phyloP scores from a whole-genome alignment of 2,113 vertebrate genomes.

The Stercorarius parasiticus region DNA sequence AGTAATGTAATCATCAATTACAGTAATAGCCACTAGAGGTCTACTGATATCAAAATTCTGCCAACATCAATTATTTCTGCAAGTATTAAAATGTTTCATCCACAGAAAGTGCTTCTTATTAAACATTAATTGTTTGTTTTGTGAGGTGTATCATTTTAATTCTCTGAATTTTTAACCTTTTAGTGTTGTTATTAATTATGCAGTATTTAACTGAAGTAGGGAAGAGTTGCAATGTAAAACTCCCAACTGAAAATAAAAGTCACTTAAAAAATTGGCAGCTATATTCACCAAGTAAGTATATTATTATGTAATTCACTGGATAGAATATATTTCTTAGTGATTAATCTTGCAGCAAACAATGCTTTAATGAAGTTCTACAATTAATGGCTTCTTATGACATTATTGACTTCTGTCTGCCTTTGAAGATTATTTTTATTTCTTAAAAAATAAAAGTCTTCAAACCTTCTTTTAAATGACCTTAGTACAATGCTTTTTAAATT shows the following conservation, averaged over 20 bases:
- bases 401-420: neutral
- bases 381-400: neutral
- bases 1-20: conserved; percentile 50
- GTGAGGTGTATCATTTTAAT: neutral
- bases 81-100: conserved; percentile 38
- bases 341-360: neutral
- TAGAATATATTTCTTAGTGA: neutral
- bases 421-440: neutral
- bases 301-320: neutral
- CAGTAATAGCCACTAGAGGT: conserved; percentile 79
- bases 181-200: neutral
- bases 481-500: neutral
- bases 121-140: neutral
- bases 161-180: neutral
- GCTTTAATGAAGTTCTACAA: neutral
- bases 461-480: neutral
- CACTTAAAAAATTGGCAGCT: neutral
- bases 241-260: neutral
- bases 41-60: conserved; percentile 73
- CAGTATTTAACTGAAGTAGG: neutral
- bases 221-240: neutral
- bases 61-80: conserved; percentile 44
- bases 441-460: neutral
- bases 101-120: neutral
- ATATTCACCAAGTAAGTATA: neutral